Evolutionary conservation across 2,113 vertebrate genomes (phyloP).

Genomic region (Poeciliopsis occidentalis): DNA sequence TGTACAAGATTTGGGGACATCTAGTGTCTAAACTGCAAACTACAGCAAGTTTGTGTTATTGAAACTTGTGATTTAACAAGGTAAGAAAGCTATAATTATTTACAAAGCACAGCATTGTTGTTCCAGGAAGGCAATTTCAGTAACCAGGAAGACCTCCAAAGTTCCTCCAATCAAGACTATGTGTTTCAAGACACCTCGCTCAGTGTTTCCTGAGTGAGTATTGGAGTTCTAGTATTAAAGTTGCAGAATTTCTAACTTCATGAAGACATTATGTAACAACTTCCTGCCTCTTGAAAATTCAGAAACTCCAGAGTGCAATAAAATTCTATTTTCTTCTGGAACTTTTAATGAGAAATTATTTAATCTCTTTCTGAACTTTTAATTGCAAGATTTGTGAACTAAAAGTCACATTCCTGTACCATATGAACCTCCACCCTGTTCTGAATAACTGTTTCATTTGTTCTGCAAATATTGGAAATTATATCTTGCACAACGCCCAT

Average conservation of each 20-base stretch:
- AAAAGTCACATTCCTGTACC: constrained; percentile 13
- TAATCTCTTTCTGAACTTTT: constrained; percentile 10
- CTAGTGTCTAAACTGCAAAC: too few relatives aligned
- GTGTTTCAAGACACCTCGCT: too few relatives aligned
- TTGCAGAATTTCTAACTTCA: background rate
- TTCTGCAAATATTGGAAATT: constrained; percentile 34
- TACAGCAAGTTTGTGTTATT: too few relatives aligned
- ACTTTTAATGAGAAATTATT: constrained; percentile 13
- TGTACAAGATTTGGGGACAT: too few relatives aligned
- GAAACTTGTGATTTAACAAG: too few relatives aligned
- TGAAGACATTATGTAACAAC: background rate
- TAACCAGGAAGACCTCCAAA: too few relatives aligned
- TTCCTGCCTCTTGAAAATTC: background rate
- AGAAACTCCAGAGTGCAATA: constrained; percentile 3
- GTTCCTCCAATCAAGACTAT: too few relatives aligned
- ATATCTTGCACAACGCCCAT: constrained; percentile 32
- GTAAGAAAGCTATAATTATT: too few relatives aligned
- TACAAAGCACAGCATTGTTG: too few relatives aligned
- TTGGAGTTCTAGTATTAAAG: background rate
- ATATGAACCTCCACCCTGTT: background rate
- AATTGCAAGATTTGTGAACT: background rate
- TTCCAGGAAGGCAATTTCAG: too few relatives aligned
- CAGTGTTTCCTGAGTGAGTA: too few relatives aligned
- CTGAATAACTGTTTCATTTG: constrained; percentile 38
- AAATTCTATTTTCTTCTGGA: constrained; percentile 12